These are phyloP conservation scores for Pachyseris speciosa DNA, from an alignment of 64 coral and sea anemone genomes.

Conservation along the genomic window DNA sequence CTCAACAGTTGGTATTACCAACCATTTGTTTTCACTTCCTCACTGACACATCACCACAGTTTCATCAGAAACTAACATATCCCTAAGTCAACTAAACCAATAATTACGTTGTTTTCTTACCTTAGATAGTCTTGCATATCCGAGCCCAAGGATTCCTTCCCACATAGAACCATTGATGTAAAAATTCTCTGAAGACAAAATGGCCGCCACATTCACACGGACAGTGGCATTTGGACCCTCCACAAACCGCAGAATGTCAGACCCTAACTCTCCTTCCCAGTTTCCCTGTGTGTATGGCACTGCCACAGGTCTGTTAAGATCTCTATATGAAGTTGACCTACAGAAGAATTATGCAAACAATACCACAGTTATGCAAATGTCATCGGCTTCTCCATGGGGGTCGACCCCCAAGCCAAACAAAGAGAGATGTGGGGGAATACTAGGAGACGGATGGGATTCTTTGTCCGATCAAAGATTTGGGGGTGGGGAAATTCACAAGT, in stretches of 20 bases:
- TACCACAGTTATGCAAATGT: too few species aligned
- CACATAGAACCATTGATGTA: conserved; percentile 99
- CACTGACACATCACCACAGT: too few species aligned
- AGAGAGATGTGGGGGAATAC: too few species aligned
- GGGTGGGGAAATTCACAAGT: too few species aligned
- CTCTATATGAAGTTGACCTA: conserved; percentile 86
- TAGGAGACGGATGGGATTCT: too few species aligned
- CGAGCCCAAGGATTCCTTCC: conserved; percentile 97
- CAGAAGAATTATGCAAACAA: not conserved
- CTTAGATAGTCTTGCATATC: conserved; percentile 94
- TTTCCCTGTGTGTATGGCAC: conserved; percentile 96
- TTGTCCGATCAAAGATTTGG: too few species aligned
- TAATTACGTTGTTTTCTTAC: conserved; percentile 51
- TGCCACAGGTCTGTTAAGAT: conserved; percentile 83
- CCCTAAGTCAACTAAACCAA: too few species aligned
- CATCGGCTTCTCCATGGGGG: too few species aligned
- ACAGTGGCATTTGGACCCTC: conserved; percentile 98
- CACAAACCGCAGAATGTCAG: conserved; percentile 89
- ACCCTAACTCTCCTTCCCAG: conserved; percentile 96
- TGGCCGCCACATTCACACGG: conserved; percentile 95
- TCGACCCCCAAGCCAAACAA: too few species aligned
- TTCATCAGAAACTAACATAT: too few species aligned
- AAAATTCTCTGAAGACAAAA: conserved; percentile 95
- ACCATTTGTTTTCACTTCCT: not conserved
- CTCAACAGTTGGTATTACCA: too few species aligned